Evolutionary conservation across 30 jellyfish, hydroid and myxozoan genomes (phyloP), one percentile per base, ranked within the genome.

Genomic region (Aurelia aurita complex sp. Pacific): DNA sequence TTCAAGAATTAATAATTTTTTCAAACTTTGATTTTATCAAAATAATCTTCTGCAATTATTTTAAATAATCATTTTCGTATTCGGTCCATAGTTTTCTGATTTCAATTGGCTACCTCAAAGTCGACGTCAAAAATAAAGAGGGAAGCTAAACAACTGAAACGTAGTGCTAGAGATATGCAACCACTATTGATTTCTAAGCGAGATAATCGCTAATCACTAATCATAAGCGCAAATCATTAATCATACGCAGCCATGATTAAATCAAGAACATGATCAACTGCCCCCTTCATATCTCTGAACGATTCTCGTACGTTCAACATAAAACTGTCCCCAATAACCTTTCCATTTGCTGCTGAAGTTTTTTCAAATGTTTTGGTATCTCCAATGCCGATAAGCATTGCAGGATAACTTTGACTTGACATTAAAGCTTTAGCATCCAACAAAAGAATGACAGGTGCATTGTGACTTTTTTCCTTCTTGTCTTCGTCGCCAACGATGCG

Each of bases 261-360:
- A 61, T 61, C 70, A 61, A 61, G 36, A 3, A 61, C 35, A 17
- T 61, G 32, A 61, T n/a, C 70, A 61, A 61, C 70, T n/a, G 70
- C 15, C 36, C 36, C 70, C 70, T 61, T 23, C 70, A 61, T 61
- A 17, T 61, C 36, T 17, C 15, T 23, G 15, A 61, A 23, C 36
- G 70, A 61, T 61, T 61, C 70, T 61, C 36, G 36, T n/a, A 23
- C 36, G 36, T 17, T 23, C 36, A 61, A 61, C 70, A 38, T 11
- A 23, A 61, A 17, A 23, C 70, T 23, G 36, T n/a, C 10, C 0
- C 70, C 70, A 46, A 46, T 46, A 61, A 61, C 70, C 36, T 61
- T n/a, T 11, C 33, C 70, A 15, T 61, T 61, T 61, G 70, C 2
- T 3, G 36, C 36, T 0, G 70, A 10, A 13, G 36, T 13, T 6